These are phyloP conservation scores for Cyprinodon diabolis DNA, from an alignment of 2,797 vertebrate genomes.

Conservation along the genomic window DNA sequence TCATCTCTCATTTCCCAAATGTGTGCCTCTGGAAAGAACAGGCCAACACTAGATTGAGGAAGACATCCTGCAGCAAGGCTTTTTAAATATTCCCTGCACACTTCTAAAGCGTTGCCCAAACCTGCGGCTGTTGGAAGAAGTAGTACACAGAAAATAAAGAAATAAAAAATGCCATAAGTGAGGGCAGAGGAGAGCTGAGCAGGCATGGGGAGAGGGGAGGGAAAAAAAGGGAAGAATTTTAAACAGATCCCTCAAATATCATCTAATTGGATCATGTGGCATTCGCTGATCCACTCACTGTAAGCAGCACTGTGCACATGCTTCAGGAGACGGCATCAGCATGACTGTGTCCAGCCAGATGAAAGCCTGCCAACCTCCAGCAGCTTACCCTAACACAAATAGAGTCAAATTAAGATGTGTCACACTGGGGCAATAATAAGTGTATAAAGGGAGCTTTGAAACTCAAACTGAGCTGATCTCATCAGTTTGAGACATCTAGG, in stretches of 20 bases:
- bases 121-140: conserved; percentile 40
- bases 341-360: conserved; percentile 21
- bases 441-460: conserved; percentile 1
- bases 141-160: conserved; percentile 24
- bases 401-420: conserved; percentile 24
- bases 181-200: background rate
- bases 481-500: background rate
- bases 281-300: conserved; percentile 14
- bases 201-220: background rate
- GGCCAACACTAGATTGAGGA: conserved; percentile 51
- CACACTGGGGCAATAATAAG: background rate
- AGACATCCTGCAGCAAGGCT: conserved; percentile 51
- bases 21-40: conserved; percentile 55
- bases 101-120: conserved; percentile 31
- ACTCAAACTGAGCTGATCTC: background rate
- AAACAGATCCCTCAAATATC: conserved; percentile 9
- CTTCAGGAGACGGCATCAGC: background rate
- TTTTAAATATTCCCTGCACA: conserved; percentile 61
- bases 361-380: conserved; percentile 16
- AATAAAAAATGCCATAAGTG: background rate
- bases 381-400: conserved; percentile 6
- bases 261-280: conserved; percentile 11
- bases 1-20: conserved; percentile 74
- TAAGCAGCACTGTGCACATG: conserved; percentile 18
- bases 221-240: conserved; percentile 1